phyloP scores from a whole-genome alignment of 2,113 vertebrate genomes.

The Enhydra lutris region DNA sequence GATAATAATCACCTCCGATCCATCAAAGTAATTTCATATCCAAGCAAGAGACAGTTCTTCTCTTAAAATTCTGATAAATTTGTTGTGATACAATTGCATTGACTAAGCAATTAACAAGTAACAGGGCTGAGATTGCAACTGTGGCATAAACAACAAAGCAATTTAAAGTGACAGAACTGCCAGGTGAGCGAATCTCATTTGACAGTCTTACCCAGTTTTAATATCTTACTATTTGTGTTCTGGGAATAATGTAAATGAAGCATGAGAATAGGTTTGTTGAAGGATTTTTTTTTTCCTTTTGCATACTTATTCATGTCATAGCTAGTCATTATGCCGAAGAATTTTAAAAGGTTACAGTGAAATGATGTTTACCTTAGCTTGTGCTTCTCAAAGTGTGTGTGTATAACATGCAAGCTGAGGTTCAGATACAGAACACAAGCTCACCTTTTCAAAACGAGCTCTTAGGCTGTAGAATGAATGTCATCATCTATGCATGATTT shows the following conservation, averaged over 20 bases:
- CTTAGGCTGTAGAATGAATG: background rate
- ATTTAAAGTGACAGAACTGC: conserved; percentile 74
- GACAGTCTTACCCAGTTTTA: conserved; percentile 73
- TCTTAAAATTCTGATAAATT: conserved; percentile 78
- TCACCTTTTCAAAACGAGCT: conserved; percentile 35
- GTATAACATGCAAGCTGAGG: background rate
- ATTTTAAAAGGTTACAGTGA: conserved; percentile 69
- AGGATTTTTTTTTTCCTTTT: background rate
- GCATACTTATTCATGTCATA: conserved; percentile 58
- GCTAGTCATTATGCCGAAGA: conserved; percentile 52
- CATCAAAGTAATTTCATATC: conserved; percentile 74
- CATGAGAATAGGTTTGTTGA: conserved; percentile 45
- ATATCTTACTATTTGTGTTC: conserved; percentile 65
- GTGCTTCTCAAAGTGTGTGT: conserved; percentile 23
- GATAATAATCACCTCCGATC: conserved; percentile 69
- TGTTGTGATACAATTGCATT: conserved; percentile 74
- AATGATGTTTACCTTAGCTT: conserved; percentile 56
- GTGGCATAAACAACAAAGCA: conserved; percentile 73
- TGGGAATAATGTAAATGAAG: conserved; percentile 73
- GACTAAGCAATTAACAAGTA: conserved; percentile 77
- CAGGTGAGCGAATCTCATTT: conserved; percentile 64
- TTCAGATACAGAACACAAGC: background rate
- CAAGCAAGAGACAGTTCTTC: conserved; percentile 46
- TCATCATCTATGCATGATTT: conserved; percentile 52
- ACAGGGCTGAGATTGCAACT: conserved; percentile 63